A percentile compares a stretch with the other conserved stretches of the same genome.
Evolutionary conservation across 64 coral and sea anemone genomes (phyloP).

Genomic region (Dendrophyllia cribrosa): DNA sequence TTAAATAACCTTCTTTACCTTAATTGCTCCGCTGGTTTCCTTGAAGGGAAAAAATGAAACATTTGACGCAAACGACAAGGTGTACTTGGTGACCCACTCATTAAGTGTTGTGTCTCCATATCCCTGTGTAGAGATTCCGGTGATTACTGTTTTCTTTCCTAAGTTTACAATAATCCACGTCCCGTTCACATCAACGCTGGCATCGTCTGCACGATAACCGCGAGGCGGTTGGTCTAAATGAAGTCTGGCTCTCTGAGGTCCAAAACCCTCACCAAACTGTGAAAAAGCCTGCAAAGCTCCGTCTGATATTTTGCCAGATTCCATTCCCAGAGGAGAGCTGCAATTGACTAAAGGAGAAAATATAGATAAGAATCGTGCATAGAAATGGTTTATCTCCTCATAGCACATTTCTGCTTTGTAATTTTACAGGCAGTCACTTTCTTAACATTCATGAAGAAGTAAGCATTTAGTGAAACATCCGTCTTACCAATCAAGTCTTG

Average conservation of each 20-base stretch:
- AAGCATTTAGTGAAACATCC: background rate
- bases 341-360: constrained; percentile 36
- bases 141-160: constrained; percentile 26
- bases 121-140: constrained; percentile 61
- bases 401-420: background rate
- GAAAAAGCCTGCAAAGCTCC: constrained; percentile 1
- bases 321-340: constrained; percentile 30
- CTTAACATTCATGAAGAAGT: background rate
- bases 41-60: constrained; percentile 28
- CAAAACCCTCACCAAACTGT: constrained; percentile 13
- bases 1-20: background rate
- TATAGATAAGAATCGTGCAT: background rate
- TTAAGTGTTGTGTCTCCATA: constrained; percentile 31
- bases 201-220: constrained; percentile 11
- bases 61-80: constrained; percentile 30
- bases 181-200: background rate
- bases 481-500: background rate
- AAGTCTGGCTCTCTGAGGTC: constrained; percentile 19
- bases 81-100: constrained; percentile 66
- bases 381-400: background rate
- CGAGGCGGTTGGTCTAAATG: background rate
- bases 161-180: constrained; percentile 37
- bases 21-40: constrained; percentile 13
- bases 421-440: background rate
- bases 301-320: constrained; percentile 30